Base-by-base conservation (phyloP, 2,797 vertebrate genomes). In the Oryzias dopingdopingensis region DNA sequence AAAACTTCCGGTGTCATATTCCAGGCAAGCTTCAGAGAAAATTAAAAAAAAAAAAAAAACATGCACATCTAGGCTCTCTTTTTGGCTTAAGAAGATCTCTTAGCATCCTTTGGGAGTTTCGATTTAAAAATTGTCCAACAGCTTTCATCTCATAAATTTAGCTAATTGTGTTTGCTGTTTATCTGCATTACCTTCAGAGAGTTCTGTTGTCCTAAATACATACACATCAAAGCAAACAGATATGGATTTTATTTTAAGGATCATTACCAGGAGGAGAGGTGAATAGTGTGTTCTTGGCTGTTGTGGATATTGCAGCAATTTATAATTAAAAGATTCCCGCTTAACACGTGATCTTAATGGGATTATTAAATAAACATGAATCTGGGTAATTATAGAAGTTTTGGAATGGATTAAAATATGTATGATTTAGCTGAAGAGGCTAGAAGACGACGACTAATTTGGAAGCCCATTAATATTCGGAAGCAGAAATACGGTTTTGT, bases 1-100 rank as follows among this genome's bases (percentile, higher is more conserved):
- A 76, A 29, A 64, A 55, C 73, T 72, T 4, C 24, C 52, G 8
- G 82, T 56, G 74, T 83, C 70, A 79, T 65, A 81, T 77, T 80
- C 76, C 65, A 24, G 67, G 16, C 23, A 49, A 51, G 59, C 59
- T 63, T 23, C 14, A 2, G 59, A 26, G 60, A 64, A 84, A 18
- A 18, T 18, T 18, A 18, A 18, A 18, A 18, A 18, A 18, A 18
- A 1, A 18, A 18, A 18, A 50, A 52, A 56, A 20, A 26, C 59
- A 0, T 47, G 50, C 44, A 29, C 26, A 29, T 6, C 26, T 6
- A 5, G 26, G 26, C 6, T 32, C 44, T 42, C 26, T 13, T 37
- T 32, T 37, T 32, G 44, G 49, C 51, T 46, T 22, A 18, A n/a
- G 41, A 59, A 58, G 5, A 22, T 57, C 26, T 37, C 59, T 54